Base-by-base conservation (phyloP, 1,140 invertebrate species). In the Phymastichus coffea region DNA sequence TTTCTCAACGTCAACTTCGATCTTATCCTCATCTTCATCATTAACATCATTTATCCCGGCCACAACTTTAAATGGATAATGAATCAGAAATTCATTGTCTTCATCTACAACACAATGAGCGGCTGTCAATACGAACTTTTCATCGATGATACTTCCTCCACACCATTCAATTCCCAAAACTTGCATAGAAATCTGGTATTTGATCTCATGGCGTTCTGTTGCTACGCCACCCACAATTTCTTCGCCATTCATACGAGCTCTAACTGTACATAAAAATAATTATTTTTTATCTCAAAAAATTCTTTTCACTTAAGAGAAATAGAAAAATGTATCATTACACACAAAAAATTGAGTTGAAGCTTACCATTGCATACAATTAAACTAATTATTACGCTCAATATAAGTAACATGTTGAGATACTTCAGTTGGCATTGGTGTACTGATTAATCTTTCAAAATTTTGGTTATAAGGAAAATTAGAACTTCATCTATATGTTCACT, bases 141-240 rank as follows among this genome's bases (percentile, higher is more conserved):
- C 73, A 33, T 77, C 77, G 7, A 82, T 71, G 9, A 83, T 63
- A 3, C 76, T 71, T 1, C 80, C 80, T 0, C 81, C 67, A 63
- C 81, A 82, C 72, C 78, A 74, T 56, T 81, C 78, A 26, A 64
- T 30, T 65, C 68, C 44, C 67, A 72, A 61, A 62, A 67, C 14
- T 67, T 72, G 55, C 8, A 69, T 10, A 2, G 67, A 67, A 8
- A 66, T 59, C 35, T 53, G 75, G 72, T 66, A 76, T 67, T 61
- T 75, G 70, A 61, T 70, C 65, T 65, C 70, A 63, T 43, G 9
- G 12, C 23, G 30, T n/a, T 12, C 14, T 3, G 37, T 44, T 14
- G 49, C 28, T 1, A 23, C 17, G 12, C 61, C 61, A 4, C 61
- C 51, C 2, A 63, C 26, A 8, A 63, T 58, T 2, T 43, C 12